These are phyloP conservation scores for Manduca sexta DNA, from an alignment of 1,140 invertebrate genomes.

Conservation along the genomic window DNA sequence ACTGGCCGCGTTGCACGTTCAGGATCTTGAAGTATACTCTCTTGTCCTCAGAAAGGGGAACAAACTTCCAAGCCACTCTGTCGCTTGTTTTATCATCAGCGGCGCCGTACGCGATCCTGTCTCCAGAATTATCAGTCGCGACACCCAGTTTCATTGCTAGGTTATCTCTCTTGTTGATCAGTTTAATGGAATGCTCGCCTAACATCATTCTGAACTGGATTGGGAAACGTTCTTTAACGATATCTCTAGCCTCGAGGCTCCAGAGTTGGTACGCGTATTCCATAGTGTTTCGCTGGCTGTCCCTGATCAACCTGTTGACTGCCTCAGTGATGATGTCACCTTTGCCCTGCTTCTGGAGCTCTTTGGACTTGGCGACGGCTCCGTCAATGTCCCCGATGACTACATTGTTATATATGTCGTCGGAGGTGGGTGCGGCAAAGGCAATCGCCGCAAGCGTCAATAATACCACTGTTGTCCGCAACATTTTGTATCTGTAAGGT, in stretches of 20 bases:
- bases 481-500: too few relatives aligned
- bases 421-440: neutral
- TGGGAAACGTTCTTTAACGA: neutral
- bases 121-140: neutral
- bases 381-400: neutral
- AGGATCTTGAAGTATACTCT: slow-evolving; percentile 1
- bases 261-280: neutral
- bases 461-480: too few relatives aligned
- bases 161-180: slow-evolving; percentile 1
- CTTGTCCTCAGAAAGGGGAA: neutral
- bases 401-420: neutral
- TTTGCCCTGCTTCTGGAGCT: neutral
- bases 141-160: neutral
- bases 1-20: neutral
- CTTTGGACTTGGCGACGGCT: neutral
- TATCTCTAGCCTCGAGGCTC: neutral
- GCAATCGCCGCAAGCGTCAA: neutral
- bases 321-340: neutral
- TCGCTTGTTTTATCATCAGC: neutral
- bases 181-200: neutral
- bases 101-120: neutral
- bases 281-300: neutral
- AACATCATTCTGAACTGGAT: slow-evolving; percentile 2
- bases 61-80: neutral
- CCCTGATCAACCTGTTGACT: neutral